Percentiles rank a stretch among this genome's conserved stretches.
phyloP scores from a whole-genome alignment of 2,113 vertebrate species.

The Eurystomus gularis region DNA sequence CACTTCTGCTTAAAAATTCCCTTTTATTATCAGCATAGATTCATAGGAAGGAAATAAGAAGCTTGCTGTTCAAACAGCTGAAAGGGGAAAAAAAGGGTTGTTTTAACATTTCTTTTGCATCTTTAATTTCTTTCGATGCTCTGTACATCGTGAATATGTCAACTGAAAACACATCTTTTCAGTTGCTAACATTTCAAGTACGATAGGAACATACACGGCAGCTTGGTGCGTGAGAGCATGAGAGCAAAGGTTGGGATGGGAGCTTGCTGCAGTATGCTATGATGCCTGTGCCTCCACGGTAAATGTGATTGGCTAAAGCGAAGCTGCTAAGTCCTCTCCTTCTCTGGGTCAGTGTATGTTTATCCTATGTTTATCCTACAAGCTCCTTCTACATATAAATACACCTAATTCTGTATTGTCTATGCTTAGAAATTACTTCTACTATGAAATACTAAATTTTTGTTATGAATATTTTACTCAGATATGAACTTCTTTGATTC shows the following conservation, averaged over 20 bases:
- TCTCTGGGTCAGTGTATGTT: not conserved
- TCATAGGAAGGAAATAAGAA: not conserved
- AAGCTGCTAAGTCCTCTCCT: not conserved
- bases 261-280: not conserved
- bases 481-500: not conserved
- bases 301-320: not conserved
- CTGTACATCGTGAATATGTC: not conserved
- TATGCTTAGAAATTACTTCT: not conserved
- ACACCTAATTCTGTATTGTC: not conserved
- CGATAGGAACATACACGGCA: not conserved
- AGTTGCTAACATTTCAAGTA: not conserved
- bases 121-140: slow-evolving; percentile 34
- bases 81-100: not conserved
- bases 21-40: slow-evolving; percentile 45
- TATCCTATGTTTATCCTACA: not conserved
- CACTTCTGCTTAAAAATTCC: slow-evolving; percentile 47
- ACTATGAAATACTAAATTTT: not conserved
- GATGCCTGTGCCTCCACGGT: not conserved
- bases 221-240: not conserved
- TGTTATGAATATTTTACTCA: not conserved
- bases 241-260: not conserved
- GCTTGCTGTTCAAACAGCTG: not conserved
- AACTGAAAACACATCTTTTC: slow-evolving; percentile 1
- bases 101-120: slow-evolving; percentile 46
- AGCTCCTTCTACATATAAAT: not conserved